These are phyloP conservation scores for Spialia ferax DNA, from an alignment of 2,888 invertebrate species.

Conservation along the genomic window DNA sequence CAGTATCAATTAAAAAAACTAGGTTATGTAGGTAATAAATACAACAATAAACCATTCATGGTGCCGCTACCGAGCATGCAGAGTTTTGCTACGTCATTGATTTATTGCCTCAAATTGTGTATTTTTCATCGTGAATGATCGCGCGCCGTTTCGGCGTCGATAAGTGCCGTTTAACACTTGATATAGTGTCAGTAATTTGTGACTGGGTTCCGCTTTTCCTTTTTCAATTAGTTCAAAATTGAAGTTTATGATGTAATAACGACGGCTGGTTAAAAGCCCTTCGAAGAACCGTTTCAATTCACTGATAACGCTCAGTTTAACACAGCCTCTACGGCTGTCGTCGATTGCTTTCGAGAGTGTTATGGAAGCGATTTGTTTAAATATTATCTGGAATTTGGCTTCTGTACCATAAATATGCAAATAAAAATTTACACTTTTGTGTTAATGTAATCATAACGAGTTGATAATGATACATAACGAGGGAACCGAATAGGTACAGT, in stretches of 20 bases:
- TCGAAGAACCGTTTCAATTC: slow-evolving; percentile 49
- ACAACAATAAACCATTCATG: slow-evolving; percentile 71
- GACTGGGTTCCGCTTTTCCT: slow-evolving; percentile 74
- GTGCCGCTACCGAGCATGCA: slow-evolving; percentile 64
- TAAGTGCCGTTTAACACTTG: slow-evolving; percentile 86
- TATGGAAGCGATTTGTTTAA: not conserved
- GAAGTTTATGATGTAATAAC: slow-evolving; percentile 73
- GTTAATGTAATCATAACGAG: slow-evolving; percentile 11
- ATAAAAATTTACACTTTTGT: slow-evolving; percentile 7
- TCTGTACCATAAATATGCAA: not conserved
- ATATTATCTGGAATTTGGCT: slow-evolving; percentile 3
- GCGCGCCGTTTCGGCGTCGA: slow-evolving; percentile 79
- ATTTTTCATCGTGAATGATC: slow-evolving; percentile 81
- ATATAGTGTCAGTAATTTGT: slow-evolving; percentile 85
- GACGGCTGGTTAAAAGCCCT: slow-evolving; percentile 50
- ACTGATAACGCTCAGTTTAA: slow-evolving; percentile 59
- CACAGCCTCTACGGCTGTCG: slow-evolving; percentile 36
- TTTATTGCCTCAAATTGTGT: slow-evolving; percentile 84
- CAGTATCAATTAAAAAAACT: slow-evolving; percentile 63
- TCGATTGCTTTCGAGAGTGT: not conserved
- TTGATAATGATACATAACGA: not conserved
- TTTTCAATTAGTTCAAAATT: slow-evolving; percentile 84
- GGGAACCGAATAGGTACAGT: not conserved
- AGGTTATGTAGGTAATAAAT: slow-evolving; percentile 73
- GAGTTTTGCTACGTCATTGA: slow-evolving; percentile 65